Conservation (phyloP, 2,797 vertebrate genomes). For the Bradypodion ventrale region DNA sequence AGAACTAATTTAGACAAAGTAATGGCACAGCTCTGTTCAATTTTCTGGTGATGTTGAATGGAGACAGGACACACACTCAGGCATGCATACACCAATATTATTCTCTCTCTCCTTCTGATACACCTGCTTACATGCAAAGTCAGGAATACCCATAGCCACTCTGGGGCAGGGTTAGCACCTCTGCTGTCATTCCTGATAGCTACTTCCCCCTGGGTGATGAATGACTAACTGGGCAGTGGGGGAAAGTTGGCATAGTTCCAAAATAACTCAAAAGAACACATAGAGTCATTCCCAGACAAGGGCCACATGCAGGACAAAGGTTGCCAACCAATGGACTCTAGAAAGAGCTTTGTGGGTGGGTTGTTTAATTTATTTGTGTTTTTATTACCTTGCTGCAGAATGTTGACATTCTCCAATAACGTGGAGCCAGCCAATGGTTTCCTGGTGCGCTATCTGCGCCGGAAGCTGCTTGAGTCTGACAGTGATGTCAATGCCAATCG, state of each 20-base stretch:
- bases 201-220: neutral
- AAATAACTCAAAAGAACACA: neutral
- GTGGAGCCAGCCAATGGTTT: slow-evolving; percentile 97
- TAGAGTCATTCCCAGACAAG: neutral
- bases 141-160: neutral
- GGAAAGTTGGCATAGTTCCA: neutral
- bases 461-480: slow-evolving; percentile 90
- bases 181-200: neutral
- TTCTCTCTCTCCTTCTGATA: neutral
- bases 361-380: fast-evolving
- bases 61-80: neutral
- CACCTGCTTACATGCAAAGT: no score
- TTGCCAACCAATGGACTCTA: neutral
- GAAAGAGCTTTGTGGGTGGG: neutral
- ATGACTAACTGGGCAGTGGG: neutral
- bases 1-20: neutral
- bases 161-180: neutral
- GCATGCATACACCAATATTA: neutral
- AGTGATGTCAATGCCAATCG: slow-evolving; percentile 77
- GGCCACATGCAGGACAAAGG: neutral
- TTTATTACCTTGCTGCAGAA: slow-evolving; percentile 72
- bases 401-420: slow-evolving; percentile 96
- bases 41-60: neutral
- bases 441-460: slow-evolving; percentile 89
- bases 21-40: neutral